These are phyloP conservation scores for Gonioctena quinquepunctata DNA, from an alignment of 1,140 invertebrate species.

Conservation along the genomic window DNA sequence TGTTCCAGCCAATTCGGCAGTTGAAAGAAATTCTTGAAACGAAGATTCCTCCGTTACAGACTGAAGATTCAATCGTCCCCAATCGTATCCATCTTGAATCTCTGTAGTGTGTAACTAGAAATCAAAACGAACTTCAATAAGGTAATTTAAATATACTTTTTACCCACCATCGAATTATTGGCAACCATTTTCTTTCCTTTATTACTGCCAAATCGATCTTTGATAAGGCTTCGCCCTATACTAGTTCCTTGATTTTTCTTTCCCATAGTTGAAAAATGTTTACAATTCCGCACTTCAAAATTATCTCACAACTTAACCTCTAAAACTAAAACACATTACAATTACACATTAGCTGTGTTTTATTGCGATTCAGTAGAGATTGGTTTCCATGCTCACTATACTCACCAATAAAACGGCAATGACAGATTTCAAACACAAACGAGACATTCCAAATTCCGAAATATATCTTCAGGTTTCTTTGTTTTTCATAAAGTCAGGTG, in stretches of 20 bases:
- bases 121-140: neutral
- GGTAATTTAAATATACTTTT: neutral
- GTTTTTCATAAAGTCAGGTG: no score
- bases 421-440: no score
- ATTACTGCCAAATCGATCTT: conserved; percentile 71
- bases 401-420: no score
- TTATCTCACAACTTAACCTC: no score
- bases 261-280: conserved; percentile 60
- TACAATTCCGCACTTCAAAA: no score
- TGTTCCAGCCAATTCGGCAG: conserved; percentile 88
- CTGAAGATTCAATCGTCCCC: conserved; percentile 85
- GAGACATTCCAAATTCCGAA: no score
- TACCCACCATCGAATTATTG: conserved; percentile 67
- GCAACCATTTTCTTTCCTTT: conserved; percentile 62
- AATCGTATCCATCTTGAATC: conserved; percentile 87
- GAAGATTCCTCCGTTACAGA: conserved; percentile 96
- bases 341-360: no score
- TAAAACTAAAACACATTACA: no score
- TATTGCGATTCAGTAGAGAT: no score
- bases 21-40: conserved; percentile 93
- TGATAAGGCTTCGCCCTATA: conserved; percentile 75
- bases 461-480: no score
- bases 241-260: conserved; percentile 65
- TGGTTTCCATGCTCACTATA: no score
- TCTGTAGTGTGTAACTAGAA: conserved; percentile 84